These are phyloP conservation scores for Leptoclinus maculatus DNA, from an alignment of 2,797 vertebrate species.

Conservation along the genomic window DNA sequence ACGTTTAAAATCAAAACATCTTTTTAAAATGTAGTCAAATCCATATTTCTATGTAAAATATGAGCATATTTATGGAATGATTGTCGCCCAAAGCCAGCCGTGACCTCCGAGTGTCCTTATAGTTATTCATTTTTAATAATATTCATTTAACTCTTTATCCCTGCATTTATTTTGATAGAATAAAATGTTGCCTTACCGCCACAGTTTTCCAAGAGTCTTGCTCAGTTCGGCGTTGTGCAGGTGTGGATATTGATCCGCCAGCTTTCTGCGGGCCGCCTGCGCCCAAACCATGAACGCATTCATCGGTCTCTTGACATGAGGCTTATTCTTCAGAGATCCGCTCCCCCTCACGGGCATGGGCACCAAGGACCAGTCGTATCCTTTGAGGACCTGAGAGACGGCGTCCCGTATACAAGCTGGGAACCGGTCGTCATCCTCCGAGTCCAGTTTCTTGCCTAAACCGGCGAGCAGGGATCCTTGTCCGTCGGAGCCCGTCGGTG, in stretches of 20 bases:
- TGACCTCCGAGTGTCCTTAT: background rate
- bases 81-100: background rate
- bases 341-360: slow-evolving; percentile 94
- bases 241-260: slow-evolving; percentile 96
- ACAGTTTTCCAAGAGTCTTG: slow-evolving; percentile 96
- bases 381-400: slow-evolving; percentile 96
- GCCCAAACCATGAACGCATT: slow-evolving; percentile 97
- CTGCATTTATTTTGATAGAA: background rate
- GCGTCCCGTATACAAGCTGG: slow-evolving; percentile 97
- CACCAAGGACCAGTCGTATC: slow-evolving; percentile 98
- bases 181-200: slow-evolving; percentile 86
- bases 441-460: slow-evolving; percentile 84
- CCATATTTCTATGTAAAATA: background rate
- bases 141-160: background rate
- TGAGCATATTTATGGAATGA: background rate
- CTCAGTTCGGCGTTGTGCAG: slow-evolving; percentile 97
- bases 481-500: slow-evolving; percentile 87
- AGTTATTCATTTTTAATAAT: background rate
- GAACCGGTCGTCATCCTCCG: slow-evolving; percentile 93
- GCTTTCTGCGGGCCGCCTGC: slow-evolving; percentile 92
- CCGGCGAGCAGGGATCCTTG: slow-evolving; percentile 76
- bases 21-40: background rate
- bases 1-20: background rate
- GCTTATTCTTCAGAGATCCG: slow-evolving; percentile 92
- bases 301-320: slow-evolving; percentile 95